These are phyloP conservation scores for Arrhopalites spinosus DNA, from an alignment of 2,888 invertebrate genomes.

Conservation along the genomic window DNA sequence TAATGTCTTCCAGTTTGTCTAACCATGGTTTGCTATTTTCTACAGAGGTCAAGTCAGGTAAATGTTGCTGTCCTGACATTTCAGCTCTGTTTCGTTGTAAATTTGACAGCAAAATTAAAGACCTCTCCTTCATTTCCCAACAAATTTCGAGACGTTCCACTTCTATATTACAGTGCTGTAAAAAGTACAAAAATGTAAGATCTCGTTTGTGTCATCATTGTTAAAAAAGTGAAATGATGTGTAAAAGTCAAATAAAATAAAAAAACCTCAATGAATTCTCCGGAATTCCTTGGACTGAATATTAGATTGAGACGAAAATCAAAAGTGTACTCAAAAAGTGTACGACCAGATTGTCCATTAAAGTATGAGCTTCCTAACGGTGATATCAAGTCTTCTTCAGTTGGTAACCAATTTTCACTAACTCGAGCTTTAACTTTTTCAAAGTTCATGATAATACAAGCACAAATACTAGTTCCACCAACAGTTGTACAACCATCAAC, in stretches of 20 bases:
- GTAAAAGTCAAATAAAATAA: too few relatives aligned
- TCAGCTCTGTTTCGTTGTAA: slow-evolving; percentile 34
- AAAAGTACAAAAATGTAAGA: slow-evolving; percentile 4
- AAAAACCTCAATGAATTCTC: slow-evolving; percentile 56
- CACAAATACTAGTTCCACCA: slow-evolving; percentile 53
- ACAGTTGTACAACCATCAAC: slow-evolving; percentile 55
- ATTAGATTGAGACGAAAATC: slow-evolving; percentile 54
- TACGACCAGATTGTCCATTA: slow-evolving; percentile 49
- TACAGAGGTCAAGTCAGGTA: not conserved
- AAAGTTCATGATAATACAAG: slow-evolving; percentile 54
- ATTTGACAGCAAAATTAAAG: slow-evolving; percentile 43
- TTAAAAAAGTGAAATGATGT: too few relatives aligned
- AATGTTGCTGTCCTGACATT: not conserved
- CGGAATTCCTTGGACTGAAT: slow-evolving; percentile 55
- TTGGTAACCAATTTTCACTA: slow-evolving; percentile 55
- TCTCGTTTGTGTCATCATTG: too few relatives aligned
- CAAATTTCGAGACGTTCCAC: slow-evolving; percentile 51
- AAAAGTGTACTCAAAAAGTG: slow-evolving; percentile 50
- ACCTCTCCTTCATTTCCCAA: slow-evolving; percentile 54
- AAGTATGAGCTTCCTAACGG: slow-evolving; percentile 50
- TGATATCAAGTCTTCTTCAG: slow-evolving; percentile 46
- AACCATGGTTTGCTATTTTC: slow-evolving; percentile 34
- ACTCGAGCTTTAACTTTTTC: slow-evolving; percentile 49
- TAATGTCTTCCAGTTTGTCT: slow-evolving; percentile 49
- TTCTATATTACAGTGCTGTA: slow-evolving; percentile 54